Base-by-base conservation (phyloP, 2,797 vertebrate species). In the Pipistrellus kuhlii region DNA sequence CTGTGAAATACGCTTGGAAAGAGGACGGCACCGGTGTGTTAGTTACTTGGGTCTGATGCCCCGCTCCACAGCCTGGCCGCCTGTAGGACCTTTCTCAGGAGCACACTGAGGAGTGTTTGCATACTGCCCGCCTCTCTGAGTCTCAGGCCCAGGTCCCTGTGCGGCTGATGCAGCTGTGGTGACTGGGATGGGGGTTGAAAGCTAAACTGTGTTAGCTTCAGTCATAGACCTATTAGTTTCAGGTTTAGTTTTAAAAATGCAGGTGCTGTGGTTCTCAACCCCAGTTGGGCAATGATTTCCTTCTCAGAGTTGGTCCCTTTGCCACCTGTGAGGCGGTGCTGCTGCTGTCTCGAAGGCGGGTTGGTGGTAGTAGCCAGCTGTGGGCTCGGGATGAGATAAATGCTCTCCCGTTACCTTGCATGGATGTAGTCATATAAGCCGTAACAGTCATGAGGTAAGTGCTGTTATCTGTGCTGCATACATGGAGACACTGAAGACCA, bases 161-260 rank as follows among this genome's bases (percentile, higher is more conserved):
- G 44, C 55, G 20, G 35, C 32, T 71, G 15, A 17, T 62, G 81
- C 46, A 62, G 12, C 51, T 53, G 51, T 55, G 64, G 38, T 71
- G 57, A 75, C 32, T 20, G 12, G 25, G 86, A 32, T 72, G 38
- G 41, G 5, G 85, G 21, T 77, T 44, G 75, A 85, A 71, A 88
- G 72, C 64, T 20, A 14, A 85, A 44, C 18, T 38, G 44, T 44
- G 35, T 23, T 30, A 32, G 32, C 48, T 17, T 85, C 66, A 7
- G 46, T 75, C 86, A 12, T 38, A 46, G 84, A 77, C 62, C 35
- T 85, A 0, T 20, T n/a, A 55, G 85, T 95, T 96, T 97, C 88
- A 44, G 75, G 25, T 55, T 93, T 84, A 88, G 84, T 93, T 93
- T 96, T 6, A 86, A 17, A 82, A 86, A 64, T 48, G 87, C 86